phyloP scores from a whole-genome alignment of 2,113 vertebrate genomes.

The Oreotragus oreotragus region DNA sequence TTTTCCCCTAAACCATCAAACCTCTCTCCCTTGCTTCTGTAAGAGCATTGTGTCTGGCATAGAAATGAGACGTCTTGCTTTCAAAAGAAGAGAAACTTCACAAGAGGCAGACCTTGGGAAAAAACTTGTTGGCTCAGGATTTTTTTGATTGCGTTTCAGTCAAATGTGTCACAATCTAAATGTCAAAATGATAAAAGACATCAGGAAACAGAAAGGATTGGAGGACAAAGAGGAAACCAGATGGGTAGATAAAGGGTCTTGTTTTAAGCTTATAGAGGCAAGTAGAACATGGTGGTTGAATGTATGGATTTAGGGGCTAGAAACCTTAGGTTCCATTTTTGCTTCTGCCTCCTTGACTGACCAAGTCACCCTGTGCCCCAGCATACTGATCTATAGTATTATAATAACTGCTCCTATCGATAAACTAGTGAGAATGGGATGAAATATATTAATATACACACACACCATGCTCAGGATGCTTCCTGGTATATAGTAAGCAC shows the following conservation, averaged over 20 bases:
- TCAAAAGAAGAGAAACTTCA: neutral
- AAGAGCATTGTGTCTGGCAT: neutral
- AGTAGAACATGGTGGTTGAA: neutral
- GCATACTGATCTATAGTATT: neutral
- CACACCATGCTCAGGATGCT: neutral
- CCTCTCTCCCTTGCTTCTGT: neutral
- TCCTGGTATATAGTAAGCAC: neutral
- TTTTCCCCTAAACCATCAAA: neutral
- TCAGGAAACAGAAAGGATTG: neutral
- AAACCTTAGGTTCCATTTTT: neutral
- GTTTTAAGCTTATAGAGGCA: neutral
- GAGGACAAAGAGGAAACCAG: neutral
- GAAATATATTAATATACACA: neutral
- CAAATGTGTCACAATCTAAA: neutral
- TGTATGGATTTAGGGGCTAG: neutral
- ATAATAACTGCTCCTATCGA: accelerated
- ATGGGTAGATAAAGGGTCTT: neutral
- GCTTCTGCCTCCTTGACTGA: neutral
- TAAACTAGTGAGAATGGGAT: neutral
- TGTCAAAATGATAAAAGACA: neutral
- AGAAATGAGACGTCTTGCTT: neutral
- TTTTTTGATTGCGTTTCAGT: neutral
- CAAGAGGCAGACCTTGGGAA: neutral
- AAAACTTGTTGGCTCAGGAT: neutral
- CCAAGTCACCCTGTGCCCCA: neutral